Base-by-base conservation (phyloP, 2,888 invertebrate genomes). In the Drosophila anomalata region DNA sequence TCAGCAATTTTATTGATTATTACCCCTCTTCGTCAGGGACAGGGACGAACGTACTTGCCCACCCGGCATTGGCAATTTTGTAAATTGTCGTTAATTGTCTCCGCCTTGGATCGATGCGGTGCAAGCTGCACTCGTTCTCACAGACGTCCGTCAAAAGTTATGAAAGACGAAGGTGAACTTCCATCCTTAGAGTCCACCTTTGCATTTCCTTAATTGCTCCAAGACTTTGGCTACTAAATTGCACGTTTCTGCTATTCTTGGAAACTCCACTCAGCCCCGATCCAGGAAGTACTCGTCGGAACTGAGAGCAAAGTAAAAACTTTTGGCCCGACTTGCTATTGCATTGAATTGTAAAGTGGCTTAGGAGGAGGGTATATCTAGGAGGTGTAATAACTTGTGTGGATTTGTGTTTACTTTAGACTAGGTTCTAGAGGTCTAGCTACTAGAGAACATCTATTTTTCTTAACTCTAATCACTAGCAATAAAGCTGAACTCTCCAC, bases 81-180 rank as follows among this genome's bases (percentile, higher is more conserved):
- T 33, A 82, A 86, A 82, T 88, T 82, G 73, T 88, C 79, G 80
- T 70, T 82, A 88, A 82, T 82, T 88, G 87, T 59, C 41, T 52
- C 31, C 44, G 53, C 57, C 59, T 55, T 53, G 76, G 61, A 58
- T 65, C 73, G 68, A 78, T 61, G 55, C 26, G 12, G 33, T 73
- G 66, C 72, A 72, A 14, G 59, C 75, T 73, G 73, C 73, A 74
- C 31, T 44, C 52, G 51, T 74, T 62, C 62, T 41, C 73, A 75
- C 54, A 51, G 46, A 46, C 36, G 65, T 57, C 46, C 41, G 12
- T 51, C 66, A 56, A 47, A 55, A 69, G 50, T 71, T 61, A 26
- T 48, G 29, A 71, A 71, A 39, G 47, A 52, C 51, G 63, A 71
- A 46, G 51, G 42, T 41, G 41, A 62, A 41, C 20, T n/a, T 33